A percentile compares a stretch with the other conserved stretches of the same genome.
Evolutionary conservation across 2,113 vertebrate species (phyloP).

Genomic region (Illadopsis cleaveri): DNA sequence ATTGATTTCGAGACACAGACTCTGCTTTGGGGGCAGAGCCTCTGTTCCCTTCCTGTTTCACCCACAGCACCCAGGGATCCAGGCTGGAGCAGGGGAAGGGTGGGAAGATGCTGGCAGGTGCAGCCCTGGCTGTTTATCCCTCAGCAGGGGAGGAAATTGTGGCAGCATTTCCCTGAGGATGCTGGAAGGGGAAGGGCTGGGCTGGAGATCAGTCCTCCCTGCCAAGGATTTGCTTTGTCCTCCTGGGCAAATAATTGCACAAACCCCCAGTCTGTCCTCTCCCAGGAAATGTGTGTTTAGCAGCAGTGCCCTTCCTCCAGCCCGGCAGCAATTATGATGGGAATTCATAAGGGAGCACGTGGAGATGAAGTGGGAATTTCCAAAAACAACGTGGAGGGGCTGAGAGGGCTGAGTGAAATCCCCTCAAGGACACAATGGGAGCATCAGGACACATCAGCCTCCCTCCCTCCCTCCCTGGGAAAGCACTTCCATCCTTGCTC

Average conservation of each 20-base stretch:
- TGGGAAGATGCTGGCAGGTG: not conserved
- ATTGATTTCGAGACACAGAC: not conserved
- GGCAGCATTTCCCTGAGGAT: not conserved
- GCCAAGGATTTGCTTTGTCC: not conserved
- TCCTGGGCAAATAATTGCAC: not conserved
- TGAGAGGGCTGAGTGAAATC: not conserved
- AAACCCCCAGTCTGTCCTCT: not conserved
- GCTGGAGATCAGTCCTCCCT: not conserved
- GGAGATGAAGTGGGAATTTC: not conserved
- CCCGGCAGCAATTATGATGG: not conserved
- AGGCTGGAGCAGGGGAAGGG: not conserved
- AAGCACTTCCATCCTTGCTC: not conserved
- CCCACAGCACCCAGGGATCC: not conserved
- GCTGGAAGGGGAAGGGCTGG: not conserved
- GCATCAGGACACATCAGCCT: not conserved
- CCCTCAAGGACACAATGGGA: not conserved
- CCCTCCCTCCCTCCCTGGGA: not conserved
- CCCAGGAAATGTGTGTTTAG: not conserved
- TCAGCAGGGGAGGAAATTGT: not conserved
- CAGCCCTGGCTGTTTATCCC: not conserved
- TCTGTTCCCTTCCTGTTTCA: not conserved
- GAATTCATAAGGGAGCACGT: rapidly evolving
- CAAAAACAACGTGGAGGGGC: not conserved
- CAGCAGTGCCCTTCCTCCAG: not conserved
- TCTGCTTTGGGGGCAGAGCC: not conserved